These are phyloP conservation scores for Dendronephthya gigantea DNA, from an alignment of 64 coral and sea anemone genomes.

Conservation along the genomic window DNA sequence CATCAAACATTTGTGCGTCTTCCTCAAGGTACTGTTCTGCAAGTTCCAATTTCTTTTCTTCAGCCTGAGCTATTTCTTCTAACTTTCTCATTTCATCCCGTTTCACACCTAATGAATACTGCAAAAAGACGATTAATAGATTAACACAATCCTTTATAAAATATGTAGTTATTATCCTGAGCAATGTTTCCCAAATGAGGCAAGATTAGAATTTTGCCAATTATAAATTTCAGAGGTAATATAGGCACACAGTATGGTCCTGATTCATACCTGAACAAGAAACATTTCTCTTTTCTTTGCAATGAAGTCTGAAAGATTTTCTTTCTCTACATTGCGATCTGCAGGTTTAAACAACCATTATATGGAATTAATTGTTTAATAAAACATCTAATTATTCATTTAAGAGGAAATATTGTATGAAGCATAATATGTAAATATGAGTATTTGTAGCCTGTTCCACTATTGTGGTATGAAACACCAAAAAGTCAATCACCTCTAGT, in stretches of 20 bases:
- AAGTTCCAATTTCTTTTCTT: conserved; percentile 95
- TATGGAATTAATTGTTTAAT: background rate
- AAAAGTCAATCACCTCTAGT: conserved; percentile 57
- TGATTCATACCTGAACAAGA: conserved; percentile 72
- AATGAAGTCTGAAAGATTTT: conserved; percentile 95
- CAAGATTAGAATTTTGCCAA: no score
- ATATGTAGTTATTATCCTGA: background rate
- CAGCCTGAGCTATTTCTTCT: conserved; percentile 95
- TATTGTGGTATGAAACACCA: no score
- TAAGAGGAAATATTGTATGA: no score
- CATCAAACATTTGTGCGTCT: conserved; percentile 99
- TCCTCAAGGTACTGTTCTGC: conserved; percentile 98
- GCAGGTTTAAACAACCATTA: background rate
- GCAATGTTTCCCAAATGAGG: no score
- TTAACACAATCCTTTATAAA: background rate
- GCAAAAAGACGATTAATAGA: background rate
- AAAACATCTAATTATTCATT: no score
- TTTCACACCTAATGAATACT: conserved; percentile 98
- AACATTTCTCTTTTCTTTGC: conserved; percentile 99
- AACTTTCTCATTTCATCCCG: conserved; percentile 99
- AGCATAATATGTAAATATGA: no score
- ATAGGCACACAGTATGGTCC: no score
- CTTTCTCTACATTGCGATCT: conserved; percentile 98
- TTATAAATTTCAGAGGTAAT: no score
- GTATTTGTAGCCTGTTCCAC: no score